These are phyloP conservation scores for Rhinichthys klamathensis DNA, from an alignment of 2,113 vertebrate species.

Conservation along the genomic window DNA sequence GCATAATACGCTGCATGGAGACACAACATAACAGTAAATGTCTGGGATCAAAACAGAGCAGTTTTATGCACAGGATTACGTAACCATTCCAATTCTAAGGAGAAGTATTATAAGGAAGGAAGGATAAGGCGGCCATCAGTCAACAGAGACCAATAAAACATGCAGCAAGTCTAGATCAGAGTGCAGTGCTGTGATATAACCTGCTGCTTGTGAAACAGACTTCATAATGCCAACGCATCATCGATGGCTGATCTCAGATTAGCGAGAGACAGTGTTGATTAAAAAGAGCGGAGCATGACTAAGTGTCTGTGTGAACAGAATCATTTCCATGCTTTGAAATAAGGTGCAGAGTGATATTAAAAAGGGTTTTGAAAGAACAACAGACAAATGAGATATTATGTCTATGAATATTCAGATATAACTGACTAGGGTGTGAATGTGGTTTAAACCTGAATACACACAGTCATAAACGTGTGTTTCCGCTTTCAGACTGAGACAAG, in stretches of 20 bases:
- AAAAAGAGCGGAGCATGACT: background rate
- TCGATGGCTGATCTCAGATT: background rate
- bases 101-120: background rate
- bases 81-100: background rate
- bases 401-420: background rate
- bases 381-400: background rate
- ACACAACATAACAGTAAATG: background rate
- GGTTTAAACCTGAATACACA: background rate
- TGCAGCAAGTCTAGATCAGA: conserved; percentile 31
- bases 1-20: background rate
- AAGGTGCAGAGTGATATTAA: background rate
- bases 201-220: conserved; percentile 52
- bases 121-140: background rate
- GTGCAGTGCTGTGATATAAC: conserved; percentile 12
- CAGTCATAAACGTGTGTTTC: background rate
- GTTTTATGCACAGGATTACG: background rate
- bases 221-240: background rate
- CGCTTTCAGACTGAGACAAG: background rate
- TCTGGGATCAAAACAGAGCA: background rate
- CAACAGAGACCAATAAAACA: background rate
- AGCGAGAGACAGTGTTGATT: background rate
- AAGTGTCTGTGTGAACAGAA: background rate
- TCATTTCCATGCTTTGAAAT: background rate
- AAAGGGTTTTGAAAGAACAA: background rate
- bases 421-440: background rate